Conservation (phyloP, 1,140 invertebrate species). For the Eumaeus atala region DNA sequence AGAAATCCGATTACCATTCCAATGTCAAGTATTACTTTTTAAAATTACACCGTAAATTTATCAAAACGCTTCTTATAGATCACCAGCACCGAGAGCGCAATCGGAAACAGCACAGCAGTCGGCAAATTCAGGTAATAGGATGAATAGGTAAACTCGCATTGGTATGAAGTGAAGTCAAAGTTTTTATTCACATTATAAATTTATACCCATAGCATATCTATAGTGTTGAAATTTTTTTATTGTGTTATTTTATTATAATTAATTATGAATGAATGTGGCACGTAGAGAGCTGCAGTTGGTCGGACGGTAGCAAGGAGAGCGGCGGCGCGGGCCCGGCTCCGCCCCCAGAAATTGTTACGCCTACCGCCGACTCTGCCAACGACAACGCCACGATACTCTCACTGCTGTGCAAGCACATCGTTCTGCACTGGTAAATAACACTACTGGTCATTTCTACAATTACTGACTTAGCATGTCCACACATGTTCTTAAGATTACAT, state of each 20-base stretch:
- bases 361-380: conserved; percentile 40
- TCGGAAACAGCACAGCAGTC: conserved; percentile 60
- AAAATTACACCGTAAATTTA: no score
- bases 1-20: no score
- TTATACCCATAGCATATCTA: no score
- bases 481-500: no score
- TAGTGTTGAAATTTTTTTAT: no score
- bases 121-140: conserved; percentile 46
- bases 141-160: no score
- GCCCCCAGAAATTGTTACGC: conserved; percentile 28
- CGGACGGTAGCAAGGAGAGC: conserved; percentile 61
- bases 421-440: conserved; percentile 50
- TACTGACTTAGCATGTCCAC: no score
- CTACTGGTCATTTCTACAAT: no score
- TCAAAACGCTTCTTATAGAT: conserved; percentile 27
- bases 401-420: conserved; percentile 61
- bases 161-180: no score
- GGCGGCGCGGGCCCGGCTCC: conserved; percentile 27
- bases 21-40: no score
- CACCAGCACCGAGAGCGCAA: conserved; percentile 58
- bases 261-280: neutral
- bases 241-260: no score
- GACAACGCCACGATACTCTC: conserved; percentile 55
- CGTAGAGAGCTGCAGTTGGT: conserved; percentile 63
- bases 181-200: no score